Evolutionary conservation across 53 echinoderm and acorn worm species (phyloP).

Genomic region (Luidia sarsii): DNA sequence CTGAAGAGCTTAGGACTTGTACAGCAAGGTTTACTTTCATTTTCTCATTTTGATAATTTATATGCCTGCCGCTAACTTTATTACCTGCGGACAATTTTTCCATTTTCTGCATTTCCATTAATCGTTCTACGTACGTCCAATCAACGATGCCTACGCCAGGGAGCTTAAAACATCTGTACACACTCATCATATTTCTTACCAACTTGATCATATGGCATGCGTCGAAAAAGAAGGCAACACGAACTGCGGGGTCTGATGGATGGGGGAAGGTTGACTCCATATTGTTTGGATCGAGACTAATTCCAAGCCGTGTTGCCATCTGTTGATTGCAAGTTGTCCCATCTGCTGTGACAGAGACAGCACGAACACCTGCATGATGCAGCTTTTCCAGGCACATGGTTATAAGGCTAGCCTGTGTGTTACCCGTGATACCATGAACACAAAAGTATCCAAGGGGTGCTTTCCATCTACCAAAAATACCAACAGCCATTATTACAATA

Average conservation of each 20-base stretch:
- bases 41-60: constrained; percentile 42
- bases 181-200: constrained; percentile 49
- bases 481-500: constrained; percentile 30
- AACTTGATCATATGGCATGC: constrained; percentile 57
- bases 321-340: constrained; percentile 19
- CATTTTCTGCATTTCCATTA: constrained; percentile 39
- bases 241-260: constrained; percentile 49
- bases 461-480: constrained; percentile 31
- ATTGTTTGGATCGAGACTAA: constrained; percentile 16
- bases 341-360: constrained; percentile 21
- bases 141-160: constrained; percentile 35
- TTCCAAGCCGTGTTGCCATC: constrained; percentile 19
- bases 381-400: constrained; percentile 16
- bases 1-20: constrained; percentile 62
- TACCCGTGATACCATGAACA: constrained; percentile 57
- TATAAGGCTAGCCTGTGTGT: constrained; percentile 25
- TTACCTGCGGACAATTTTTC: constrained; percentile 58
- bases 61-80: constrained; percentile 46
- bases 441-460: constrained; percentile 8
- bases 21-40: constrained; percentile 18
- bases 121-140: constrained; percentile 58
- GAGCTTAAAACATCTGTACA: constrained; percentile 51
- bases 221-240: constrained; percentile 67
- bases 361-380: constrained; percentile 21
- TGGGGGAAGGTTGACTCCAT: constrained; percentile 44